phyloP scores from a whole-genome alignment of 2,888 invertebrate species.

The Teinopalpus imperialis region DNA sequence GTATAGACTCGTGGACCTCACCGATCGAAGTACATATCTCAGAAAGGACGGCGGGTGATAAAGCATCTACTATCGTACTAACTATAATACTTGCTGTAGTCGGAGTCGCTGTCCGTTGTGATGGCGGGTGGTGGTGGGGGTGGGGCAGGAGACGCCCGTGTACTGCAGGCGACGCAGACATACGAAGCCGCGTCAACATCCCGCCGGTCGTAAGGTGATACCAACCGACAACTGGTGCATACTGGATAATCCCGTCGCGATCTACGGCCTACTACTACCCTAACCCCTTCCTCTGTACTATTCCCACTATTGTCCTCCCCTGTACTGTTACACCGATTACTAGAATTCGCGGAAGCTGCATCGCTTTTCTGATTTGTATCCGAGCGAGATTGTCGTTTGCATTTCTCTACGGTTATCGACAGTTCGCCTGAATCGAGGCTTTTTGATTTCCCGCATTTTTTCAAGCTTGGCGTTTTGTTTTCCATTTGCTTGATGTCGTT shows the following conservation, averaged over 20 bases:
- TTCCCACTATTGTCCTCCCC: slow-evolving; percentile 50
- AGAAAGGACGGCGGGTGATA: slow-evolving; percentile 45
- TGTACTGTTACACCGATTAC: slow-evolving; percentile 49
- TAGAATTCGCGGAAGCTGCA: slow-evolving; percentile 41
- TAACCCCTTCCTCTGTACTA: slow-evolving; percentile 44
- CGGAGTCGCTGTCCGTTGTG: slow-evolving; percentile 67
- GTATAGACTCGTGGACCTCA: slow-evolving; percentile 35
- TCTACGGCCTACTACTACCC: slow-evolving; percentile 33
- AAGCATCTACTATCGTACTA: slow-evolving; percentile 76
- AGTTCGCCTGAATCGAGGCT: slow-evolving; percentile 93
- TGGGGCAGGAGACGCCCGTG: slow-evolving; percentile 32
- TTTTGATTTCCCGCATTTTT: slow-evolving; percentile 89
- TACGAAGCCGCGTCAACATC: slow-evolving; percentile 38
- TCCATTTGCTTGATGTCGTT: slow-evolving; percentile 49
- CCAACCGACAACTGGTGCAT: slow-evolving; percentile 52
- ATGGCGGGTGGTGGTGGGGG: slow-evolving; percentile 34
- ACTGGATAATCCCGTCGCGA: slow-evolving; percentile 46
- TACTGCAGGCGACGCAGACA: slow-evolving; percentile 46
- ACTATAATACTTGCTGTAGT: slow-evolving; percentile 82
- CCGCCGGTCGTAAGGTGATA: slow-evolving; percentile 43
- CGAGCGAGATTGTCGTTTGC: slow-evolving; percentile 42
- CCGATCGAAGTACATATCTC: slow-evolving; percentile 40
- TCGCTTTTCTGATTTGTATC: slow-evolving; percentile 36
- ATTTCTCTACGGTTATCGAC: slow-evolving; percentile 80
- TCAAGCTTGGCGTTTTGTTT: slow-evolving; percentile 76